Evolutionary conservation across 2,888 invertebrate genomes (phyloP), one percentile per base, ranked within the genome.

Genomic region (Drosophila nr. medialis): DNA sequence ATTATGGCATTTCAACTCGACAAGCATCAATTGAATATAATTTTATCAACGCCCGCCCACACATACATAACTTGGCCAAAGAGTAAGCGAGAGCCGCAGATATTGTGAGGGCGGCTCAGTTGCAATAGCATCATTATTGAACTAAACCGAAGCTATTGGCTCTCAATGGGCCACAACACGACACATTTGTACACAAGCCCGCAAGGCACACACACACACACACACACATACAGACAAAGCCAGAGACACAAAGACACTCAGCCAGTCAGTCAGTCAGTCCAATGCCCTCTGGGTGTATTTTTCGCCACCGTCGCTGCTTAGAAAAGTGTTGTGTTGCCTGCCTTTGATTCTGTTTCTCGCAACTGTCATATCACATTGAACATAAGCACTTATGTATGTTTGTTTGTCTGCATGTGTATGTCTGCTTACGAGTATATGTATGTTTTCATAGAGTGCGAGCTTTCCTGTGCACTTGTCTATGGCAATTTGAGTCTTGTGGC

Each of bases 11-110:
- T 88, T 88, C 90, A 83, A 67, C 83, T 83, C 78, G 88, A 83
- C 86, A 73, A 90, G 86, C 90, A 83, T 90, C 90, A 85, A 85
- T 85, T 85, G 85, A 90, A 85, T 88, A 81, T 80, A 86, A 85
- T 86, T 88, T 88, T 81, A 77, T 90, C 75, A 70, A 64, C 54
- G 68, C 70, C 64, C 66, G 60, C 56, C 64, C 71, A 54, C 7
- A 50, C 11, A 51, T 10, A 38, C 45, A 63, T 29, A 38, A 30
- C 36, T 62, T 27, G 45, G 42, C 60, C 68, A 72, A 59, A 67
- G 69, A 64, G 76, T 42, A 59, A 63, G 65, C 42, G 59, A 53
- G 29, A 53, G 53, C 38, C 51, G 45, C 36, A 42, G 42, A 60
- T 49, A 64, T 59, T 48, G 56, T 38, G 49, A 54, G 54, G 50